Conservation (phyloP, 1,140 invertebrate genomes). For the Nasonia longicornis region DNA sequence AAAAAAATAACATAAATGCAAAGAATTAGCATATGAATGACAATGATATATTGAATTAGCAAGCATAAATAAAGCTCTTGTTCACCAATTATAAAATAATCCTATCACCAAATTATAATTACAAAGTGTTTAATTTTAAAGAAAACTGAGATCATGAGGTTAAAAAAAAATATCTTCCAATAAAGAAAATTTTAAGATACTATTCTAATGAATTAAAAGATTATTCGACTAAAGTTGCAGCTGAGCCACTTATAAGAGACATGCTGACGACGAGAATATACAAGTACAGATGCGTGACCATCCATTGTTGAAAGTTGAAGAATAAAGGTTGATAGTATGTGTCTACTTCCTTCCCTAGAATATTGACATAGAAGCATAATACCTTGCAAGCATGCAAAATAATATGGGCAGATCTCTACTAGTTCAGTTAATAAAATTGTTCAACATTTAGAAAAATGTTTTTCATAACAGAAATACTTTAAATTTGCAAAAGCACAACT, state of each 20-base stretch:
- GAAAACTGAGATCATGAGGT: not conserved
- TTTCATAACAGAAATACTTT: not conserved
- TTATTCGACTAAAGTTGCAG: not conserved
- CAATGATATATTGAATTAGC: slow-evolving; percentile 17
- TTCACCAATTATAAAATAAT: slow-evolving; percentile 8
- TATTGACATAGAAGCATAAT: slow-evolving; percentile 61
- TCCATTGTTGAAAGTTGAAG: slow-evolving; percentile 55
- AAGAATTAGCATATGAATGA: not conserved
- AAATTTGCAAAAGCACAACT: not conserved
- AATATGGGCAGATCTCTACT: slow-evolving; percentile 25
- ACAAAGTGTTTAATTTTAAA: not conserved
- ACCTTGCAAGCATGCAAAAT: slow-evolving; percentile 59
- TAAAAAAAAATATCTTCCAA: not conserved
- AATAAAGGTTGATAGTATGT: slow-evolving; percentile 60
- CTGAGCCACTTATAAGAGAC: slow-evolving; percentile 51
- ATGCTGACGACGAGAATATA: slow-evolving; percentile 62
- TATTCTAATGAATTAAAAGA: slow-evolving; percentile 5
- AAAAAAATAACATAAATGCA: not conserved
- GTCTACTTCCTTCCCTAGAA: slow-evolving; percentile 68
- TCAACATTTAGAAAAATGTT: no score
- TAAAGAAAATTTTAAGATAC: slow-evolving; percentile 10
- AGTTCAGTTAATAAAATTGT: not conserved
- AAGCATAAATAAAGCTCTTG: slow-evolving; percentile 40
- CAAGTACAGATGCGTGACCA: slow-evolving; percentile 54
- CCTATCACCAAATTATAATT: slow-evolving; percentile 36